A percentile compares a stretch with the other conserved stretches of the same genome.
Conservation (phyloP, 1,140 invertebrate genomes). For the Phocides pigmalion region DNA sequence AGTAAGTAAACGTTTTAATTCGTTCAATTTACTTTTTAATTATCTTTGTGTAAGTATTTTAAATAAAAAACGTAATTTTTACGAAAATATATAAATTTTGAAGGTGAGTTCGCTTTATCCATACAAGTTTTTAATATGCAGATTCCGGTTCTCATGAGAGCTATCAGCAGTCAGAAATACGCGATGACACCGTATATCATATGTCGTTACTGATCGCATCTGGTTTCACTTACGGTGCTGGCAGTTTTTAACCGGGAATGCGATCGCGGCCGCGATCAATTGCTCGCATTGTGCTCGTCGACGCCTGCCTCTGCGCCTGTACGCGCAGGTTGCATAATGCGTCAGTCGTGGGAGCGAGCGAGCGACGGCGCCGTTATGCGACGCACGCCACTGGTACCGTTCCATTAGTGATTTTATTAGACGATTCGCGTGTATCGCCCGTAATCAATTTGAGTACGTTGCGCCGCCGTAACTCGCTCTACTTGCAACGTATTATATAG, state of each 20-base stretch:
- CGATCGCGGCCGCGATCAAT: conserved; percentile 62
- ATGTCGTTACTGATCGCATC: conserved; percentile 49
- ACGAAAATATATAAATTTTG: too few species aligned
- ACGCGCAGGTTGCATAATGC: conserved; percentile 74
- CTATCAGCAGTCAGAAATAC: conserved; percentile 35
- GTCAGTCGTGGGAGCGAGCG: conserved; percentile 68
- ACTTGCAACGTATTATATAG: conserved; percentile 63
- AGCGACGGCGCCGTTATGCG: conserved; percentile 70
- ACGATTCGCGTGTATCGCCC: conserved; percentile 76
- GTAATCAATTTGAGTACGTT: conserved; percentile 75
- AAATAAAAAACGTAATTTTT: neutral
- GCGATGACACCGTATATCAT: conserved; percentile 45
- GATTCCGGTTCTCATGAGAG: conserved; percentile 31
- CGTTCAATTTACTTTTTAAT: too few species aligned
- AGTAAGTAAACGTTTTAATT: too few species aligned
- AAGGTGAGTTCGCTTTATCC: neutral
- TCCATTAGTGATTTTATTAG: conserved; percentile 82
- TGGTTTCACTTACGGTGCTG: conserved; percentile 62
- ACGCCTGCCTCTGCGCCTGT: conserved; percentile 37
- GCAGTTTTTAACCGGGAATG: conserved; percentile 59
- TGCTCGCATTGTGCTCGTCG: conserved; percentile 63
- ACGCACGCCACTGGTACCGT: conserved; percentile 79
- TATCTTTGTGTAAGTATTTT: too few species aligned
- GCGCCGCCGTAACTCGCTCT: conserved; percentile 58
- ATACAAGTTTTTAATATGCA: neutral